Evolutionary conservation across 1,140 invertebrate species (phyloP).

Genomic region (Drosophila elegans): DNA sequence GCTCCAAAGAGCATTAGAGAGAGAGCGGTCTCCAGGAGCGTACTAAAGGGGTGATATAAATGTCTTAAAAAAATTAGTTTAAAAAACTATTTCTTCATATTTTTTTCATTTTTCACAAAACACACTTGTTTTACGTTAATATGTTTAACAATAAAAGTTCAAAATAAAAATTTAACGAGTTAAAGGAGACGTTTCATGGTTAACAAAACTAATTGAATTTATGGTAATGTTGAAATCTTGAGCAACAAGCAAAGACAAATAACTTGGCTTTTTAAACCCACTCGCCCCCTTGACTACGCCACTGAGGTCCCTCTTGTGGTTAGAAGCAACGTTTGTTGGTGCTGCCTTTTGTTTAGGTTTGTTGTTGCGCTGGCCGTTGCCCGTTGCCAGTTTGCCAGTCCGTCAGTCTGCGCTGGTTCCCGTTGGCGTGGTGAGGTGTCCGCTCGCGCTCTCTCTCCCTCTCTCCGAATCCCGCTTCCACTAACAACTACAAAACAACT

Average conservation of each 20-base stretch:
- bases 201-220: no score
- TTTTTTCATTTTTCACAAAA: no score
- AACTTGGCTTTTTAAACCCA: no score
- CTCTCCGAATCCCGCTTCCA: conserved; percentile 1
- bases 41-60: not conserved
- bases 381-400: conserved; percentile 42
- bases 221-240: no score
- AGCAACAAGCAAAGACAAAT: no score
- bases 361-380: conserved; percentile 39
- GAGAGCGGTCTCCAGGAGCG: conserved; percentile 13
- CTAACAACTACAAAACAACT: conserved; percentile 1
- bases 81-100: no score
- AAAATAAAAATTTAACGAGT: no score
- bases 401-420: conserved; percentile 52
- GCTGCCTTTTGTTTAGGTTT: conserved; percentile 58
- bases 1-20: conserved; percentile 22
- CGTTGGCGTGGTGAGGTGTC: conserved; percentile 63
- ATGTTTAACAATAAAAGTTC: no score
- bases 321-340: conserved; percentile 40
- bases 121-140: no score
- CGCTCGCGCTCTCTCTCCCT: conserved; percentile 11
- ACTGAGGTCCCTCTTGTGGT: conserved; percentile 21
- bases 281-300: not conserved
- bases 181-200: no score
- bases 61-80: no score